Evolutionary conservation across 2,113 vertebrate species (phyloP), one percentile per base, ranked within the genome.

Genomic region (Tylochromis polylepis): DNA sequence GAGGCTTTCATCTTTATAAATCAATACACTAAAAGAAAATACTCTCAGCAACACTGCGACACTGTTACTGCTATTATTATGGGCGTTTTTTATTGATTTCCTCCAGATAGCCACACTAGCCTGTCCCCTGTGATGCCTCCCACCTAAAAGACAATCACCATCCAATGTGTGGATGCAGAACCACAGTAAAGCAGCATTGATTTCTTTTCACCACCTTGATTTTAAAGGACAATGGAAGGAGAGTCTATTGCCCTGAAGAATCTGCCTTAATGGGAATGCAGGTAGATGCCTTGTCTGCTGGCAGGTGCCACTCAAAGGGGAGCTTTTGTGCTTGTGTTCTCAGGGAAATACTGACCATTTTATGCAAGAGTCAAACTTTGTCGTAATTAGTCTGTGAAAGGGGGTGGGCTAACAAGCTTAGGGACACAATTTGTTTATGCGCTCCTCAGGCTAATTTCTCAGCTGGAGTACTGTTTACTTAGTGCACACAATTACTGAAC

Each of bases 211-310:
- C 18, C 82, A 27, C 15, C 81, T 93, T 90, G 83, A 82, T 89
- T 91, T 87, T 89, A 86, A 95, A 95, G 94, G 94, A 93, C 92
- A 93, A 82, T 51, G 16, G 51, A 92, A 92, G 84, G 81, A 16
- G 84, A 86, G 57, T 60, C 62, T 36, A 53, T 85, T 82, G 85
- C 24, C 88, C 56, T 85, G 27, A 84, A 90, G 79, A 87, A 81
- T 80, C 57, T 5, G 2, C 78, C 51, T 84, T 75, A 85, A 89
- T 88, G 88, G 87, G 27, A 85, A 81, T 38, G 43, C 72, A 85
- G 85, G 81, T 12, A 59, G 27, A 89, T 24, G 27, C 36, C 57
- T 86, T 79, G 31, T 90, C 51, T 87, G 15, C 58, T 88, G 88
- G 86, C 87, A 89, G 88, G 87, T 92, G 91, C 83, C 93, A 83